phyloP scores from a whole-genome alignment of 2,888 invertebrate species.

The Leptarthrus brevirostris region DNA sequence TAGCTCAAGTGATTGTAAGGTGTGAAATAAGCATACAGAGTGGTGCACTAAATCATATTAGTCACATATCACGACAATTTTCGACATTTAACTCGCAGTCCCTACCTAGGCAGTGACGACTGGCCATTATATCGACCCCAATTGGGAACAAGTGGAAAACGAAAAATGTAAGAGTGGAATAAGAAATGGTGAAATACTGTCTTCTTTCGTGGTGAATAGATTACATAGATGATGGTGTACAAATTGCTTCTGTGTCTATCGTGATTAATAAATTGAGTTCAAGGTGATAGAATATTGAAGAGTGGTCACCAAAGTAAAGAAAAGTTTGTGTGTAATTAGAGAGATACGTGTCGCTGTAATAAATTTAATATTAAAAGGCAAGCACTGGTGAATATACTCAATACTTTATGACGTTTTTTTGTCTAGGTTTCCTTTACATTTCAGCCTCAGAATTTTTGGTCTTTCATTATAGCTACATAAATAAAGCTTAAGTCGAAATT shows the following conservation, averaged over 20 bases:
- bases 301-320: neutral
- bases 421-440: neutral
- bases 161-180: constrained; percentile 7
- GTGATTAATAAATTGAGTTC: constrained; percentile 36
- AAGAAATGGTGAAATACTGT: constrained; percentile 19
- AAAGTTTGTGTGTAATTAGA: constrained; percentile 6
- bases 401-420: neutral
- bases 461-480: neutral
- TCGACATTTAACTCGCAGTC: neutral
- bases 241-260: constrained; percentile 16
- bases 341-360: neutral
- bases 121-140: constrained; percentile 28
- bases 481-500: constrained; percentile 19
- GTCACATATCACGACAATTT: too few species aligned
- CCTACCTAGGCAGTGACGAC: constrained; percentile 6
- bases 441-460: too few species aligned
- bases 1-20: too few species aligned
- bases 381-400: neutral
- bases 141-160: constrained; percentile 30
- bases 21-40: too few species aligned
- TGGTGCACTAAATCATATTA: too few species aligned
- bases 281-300: constrained; percentile 29
- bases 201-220: constrained; percentile 28
- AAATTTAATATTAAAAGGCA: neutral
- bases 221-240: constrained; percentile 14